A percentile compares a stretch with the other conserved stretches of the same genome.
Conservation (phyloP, 2,113 vertebrate species). For the Rhinolophus ferrumequinum region DNA sequence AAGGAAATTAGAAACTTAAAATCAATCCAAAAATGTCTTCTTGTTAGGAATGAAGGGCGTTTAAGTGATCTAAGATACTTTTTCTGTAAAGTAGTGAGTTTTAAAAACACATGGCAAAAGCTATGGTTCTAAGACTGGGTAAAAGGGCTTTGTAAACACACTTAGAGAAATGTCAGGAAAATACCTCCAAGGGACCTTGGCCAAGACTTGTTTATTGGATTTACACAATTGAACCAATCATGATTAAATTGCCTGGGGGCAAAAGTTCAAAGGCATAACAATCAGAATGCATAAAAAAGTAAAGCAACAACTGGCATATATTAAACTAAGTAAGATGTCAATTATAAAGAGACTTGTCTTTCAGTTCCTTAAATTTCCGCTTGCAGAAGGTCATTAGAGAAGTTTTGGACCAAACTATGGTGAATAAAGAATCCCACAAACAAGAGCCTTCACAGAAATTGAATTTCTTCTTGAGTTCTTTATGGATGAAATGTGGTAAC, state of each 20-base stretch:
- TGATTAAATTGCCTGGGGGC: conserved; percentile 75
- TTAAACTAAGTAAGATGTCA: conserved; percentile 78
- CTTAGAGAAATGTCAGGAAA: conserved; percentile 64
- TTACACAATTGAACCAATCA: conserved; percentile 80
- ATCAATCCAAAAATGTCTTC: conserved; percentile 41
- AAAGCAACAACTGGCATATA: conserved; percentile 64
- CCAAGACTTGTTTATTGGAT: conserved; percentile 79
- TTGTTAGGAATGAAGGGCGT: conserved; percentile 54
- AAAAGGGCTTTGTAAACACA: conserved; percentile 66
- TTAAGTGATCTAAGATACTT: conserved; percentile 44
- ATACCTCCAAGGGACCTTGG: conserved; percentile 51
- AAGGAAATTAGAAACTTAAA: conserved; percentile 69
- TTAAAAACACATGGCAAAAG: conserved; percentile 41
- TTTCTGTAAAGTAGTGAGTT: conserved; percentile 56
- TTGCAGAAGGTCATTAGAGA: conserved; percentile 53
- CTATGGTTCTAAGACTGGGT: neutral
- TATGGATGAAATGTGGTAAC: conserved; percentile 61
- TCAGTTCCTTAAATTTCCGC: conserved; percentile 44
- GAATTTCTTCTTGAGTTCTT: conserved; percentile 45
- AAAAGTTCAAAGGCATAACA: conserved; percentile 78
- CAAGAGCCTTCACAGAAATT: conserved; percentile 47
- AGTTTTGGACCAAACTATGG: conserved; percentile 21
- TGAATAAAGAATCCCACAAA: conserved; percentile 57
- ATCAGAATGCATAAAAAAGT: conserved; percentile 61
- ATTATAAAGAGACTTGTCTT: conserved; percentile 40